Base-by-base conservation (phyloP, 2,888 invertebrate genomes). In the Metacarcinus magister region DNA sequence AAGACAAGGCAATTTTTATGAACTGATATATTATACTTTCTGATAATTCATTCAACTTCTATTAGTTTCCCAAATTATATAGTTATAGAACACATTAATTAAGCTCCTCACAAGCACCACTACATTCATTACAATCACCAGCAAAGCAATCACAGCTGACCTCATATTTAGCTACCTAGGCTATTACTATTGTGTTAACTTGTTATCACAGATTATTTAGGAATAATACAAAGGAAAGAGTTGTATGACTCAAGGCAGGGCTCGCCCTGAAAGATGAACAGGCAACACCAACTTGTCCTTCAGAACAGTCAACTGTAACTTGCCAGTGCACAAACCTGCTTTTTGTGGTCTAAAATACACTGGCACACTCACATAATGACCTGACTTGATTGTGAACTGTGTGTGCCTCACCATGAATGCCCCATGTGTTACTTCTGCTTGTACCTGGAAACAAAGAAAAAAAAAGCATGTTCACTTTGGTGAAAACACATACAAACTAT, bases 271-370 rank as follows among this genome's bases (percentile, higher is more conserved):
- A 44, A 96, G 95, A 32, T 23, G 46, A 89, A 95, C 96, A 32
- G 60, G 60, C 10, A 93, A 43, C 19, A 90, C 16, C 23, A 48
- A 60, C 13, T 94, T 43, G 28, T 92, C 48, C 46, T 75, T 93
- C n/a, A 95, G 10, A 19, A 96, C 93, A 48, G 48, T 67, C 23
- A 96, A 32, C 7, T 75, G 75, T 19, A 96, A 93, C 1, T 95
- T 43, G 23, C 89, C 95, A 43, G 93, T 89, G 46, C 44, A 95
- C 16, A 54, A 7, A 10, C 93, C 96, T 5, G 87, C 32, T 19
- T 44, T 92, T 1, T 39, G 60, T 28, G 96, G 96, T 44, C 48
- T 95, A 48, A 96, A 96, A 67, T 96, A 96, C n/a, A 96, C 96
- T n/a, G 96, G 96, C 16, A 96, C 89, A 94, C 95, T 90, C 16